phyloP scores from a whole-genome alignment of 2,888 invertebrate genomes.

The Eupithecia vulgata region DNA sequence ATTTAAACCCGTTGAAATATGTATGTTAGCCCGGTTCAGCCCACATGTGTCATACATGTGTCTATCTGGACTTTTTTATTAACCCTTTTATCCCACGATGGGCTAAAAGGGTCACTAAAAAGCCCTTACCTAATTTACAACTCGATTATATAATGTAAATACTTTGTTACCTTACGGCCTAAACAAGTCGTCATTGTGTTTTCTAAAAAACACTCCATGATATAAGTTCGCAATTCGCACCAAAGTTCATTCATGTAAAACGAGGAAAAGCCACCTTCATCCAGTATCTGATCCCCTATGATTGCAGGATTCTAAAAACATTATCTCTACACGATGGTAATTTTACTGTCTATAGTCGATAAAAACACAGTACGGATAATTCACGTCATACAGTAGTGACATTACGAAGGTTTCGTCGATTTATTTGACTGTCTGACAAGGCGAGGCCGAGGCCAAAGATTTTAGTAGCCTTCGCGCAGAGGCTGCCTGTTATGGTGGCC shows the following conservation, averaged over 20 bases:
- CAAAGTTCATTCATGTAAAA: neutral
- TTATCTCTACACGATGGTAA: slow-evolving; percentile 18
- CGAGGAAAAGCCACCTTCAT: neutral
- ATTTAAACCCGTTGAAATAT: too few relatives aligned
- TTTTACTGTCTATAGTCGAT: slow-evolving; percentile 19
- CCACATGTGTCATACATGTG: too few relatives aligned
- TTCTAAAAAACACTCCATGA: neutral
- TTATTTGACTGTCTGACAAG: neutral
- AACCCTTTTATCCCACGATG: too few relatives aligned
- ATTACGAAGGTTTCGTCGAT: neutral
- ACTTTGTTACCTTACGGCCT: too few relatives aligned
- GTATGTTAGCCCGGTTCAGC: too few relatives aligned
- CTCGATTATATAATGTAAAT: too few relatives aligned
- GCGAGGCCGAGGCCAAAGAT: neutral
- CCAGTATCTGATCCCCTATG: slow-evolving; percentile 13
- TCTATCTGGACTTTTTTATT: too few relatives aligned
- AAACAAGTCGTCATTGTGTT: too few relatives aligned
- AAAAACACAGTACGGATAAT: slow-evolving; percentile 14
- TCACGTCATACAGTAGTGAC: slow-evolving; percentile 2
- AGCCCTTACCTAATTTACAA: too few relatives aligned
- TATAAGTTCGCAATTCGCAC: neutral
- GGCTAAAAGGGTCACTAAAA: too few relatives aligned
- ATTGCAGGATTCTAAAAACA: slow-evolving; percentile 22
- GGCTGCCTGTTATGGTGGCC: neutral
- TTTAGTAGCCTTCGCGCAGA: neutral